Percentiles rank a stretch among this genome's conserved stretches.
Conservation (phyloP, 2,113 vertebrate species). For the Prionailurus bengalensis region DNA sequence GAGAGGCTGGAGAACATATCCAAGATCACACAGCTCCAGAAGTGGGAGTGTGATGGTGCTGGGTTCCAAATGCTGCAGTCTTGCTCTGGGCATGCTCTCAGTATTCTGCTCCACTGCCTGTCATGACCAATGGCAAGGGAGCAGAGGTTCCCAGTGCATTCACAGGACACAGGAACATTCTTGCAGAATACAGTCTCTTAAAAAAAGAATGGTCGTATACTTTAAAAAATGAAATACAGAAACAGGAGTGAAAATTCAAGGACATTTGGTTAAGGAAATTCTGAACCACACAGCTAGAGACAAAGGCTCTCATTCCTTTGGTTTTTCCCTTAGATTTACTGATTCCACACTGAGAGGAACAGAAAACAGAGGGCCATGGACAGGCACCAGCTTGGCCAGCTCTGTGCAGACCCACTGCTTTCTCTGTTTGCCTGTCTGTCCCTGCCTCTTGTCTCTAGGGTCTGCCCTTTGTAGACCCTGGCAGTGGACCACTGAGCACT, state of each 20-base stretch:
- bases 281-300: not conserved
- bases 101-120: accelerated
- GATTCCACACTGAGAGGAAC: not conserved
- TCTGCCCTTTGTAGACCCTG: not conserved
- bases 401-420: no score
- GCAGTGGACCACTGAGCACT: accelerated
- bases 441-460: not conserved
- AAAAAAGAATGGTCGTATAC: not conserved
- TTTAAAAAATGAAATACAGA: not conserved
- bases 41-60: accelerated
- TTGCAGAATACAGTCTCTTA: not conserved
- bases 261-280: not conserved
- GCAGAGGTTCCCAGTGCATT: not conserved
- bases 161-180: not conserved
- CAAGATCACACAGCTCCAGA: not conserved
- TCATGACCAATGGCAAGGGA: not conserved
- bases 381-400: not conserved
- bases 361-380: not conserved
- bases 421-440: accelerated
- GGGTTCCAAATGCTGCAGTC: accelerated
- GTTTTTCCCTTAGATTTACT: not conserved
- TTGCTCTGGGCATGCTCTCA: not conserved
- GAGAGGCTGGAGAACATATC: not conserved
- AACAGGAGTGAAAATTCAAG: not conserved
- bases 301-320: no score